Conservation (phyloP, 2,888 invertebrate genomes). For the Clostera curtula region DNA sequence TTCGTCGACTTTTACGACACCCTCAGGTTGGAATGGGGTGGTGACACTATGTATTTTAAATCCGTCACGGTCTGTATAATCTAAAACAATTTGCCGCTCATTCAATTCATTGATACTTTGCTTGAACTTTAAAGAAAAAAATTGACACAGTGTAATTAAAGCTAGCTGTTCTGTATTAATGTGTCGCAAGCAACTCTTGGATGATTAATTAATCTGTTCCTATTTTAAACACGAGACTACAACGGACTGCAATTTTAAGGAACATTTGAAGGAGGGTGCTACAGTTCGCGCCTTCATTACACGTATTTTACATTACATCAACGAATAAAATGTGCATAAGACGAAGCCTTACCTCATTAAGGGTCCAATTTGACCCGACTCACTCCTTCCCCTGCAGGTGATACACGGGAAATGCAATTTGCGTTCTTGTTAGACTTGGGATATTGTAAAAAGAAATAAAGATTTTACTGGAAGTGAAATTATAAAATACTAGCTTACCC, state of each 20-base stretch:
- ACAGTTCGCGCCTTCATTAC: slow-evolving; percentile 8
- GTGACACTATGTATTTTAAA: no score
- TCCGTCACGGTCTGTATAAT: no score
- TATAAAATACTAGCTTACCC: not conserved
- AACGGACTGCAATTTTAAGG: no score
- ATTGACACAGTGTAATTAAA: not conserved
- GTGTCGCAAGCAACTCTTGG: no score
- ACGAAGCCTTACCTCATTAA: slow-evolving; percentile 62
- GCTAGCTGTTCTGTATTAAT: no score
- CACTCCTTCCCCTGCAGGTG: slow-evolving; percentile 54
- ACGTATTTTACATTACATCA: slow-evolving; percentile 29
- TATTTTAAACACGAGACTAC: no score
- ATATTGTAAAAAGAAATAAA: slow-evolving; percentile 21
- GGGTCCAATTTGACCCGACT: slow-evolving; percentile 60
- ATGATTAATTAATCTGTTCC: no score
- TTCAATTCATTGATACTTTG: no score
- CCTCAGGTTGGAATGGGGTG: no score
- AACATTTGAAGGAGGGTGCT: slow-evolving; percentile 1
- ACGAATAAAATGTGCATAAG: slow-evolving; percentile 48
- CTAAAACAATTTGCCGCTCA: no score
- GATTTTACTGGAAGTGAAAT: slow-evolving; percentile 15
- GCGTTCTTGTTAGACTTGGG: slow-evolving; percentile 33
- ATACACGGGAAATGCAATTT: slow-evolving; percentile 68
- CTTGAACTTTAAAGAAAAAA: no score
- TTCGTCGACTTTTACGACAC: no score